Evolutionary conservation across 2,797 vertebrate genomes (phyloP), one percentile per base, ranked within the genome.

Genomic region (Sebastes taczanowskii): DNA sequence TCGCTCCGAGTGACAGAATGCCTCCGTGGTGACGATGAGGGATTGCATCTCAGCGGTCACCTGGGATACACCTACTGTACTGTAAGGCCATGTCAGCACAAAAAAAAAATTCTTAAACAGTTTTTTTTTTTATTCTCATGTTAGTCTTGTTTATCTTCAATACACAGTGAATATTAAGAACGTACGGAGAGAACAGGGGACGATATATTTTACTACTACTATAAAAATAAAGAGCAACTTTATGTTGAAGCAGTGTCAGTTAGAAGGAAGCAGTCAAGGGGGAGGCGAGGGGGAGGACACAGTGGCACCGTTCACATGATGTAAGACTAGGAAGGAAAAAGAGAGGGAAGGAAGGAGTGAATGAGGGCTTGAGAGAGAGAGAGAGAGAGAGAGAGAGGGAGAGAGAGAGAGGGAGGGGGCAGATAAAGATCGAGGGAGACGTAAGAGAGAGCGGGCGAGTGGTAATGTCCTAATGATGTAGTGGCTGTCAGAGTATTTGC

Each of bases 391-490:
- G 20, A 71, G 27, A 38, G 55, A 69, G 23, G 18, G 46, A 53
- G 32, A 62, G 65, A 65, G 69, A 68, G 72, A 59, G 70, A 83
- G 25, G 62, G 66, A 34, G 16, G 11, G 61, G 32, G 32, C 38
- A 61, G 58, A 49, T 61, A 71, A 61, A 61, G 38, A 71, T 49
- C 25, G 42, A 72, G 23, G 13, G 55, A 59, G 42, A 71, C 29
- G 46, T 20, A 49, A 67, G 62, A 67, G 73, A 66, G 77, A 64
- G 68, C 18, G 16, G 55, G 71, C 25, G 78, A 80, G 88, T 95
- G 94, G 95, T 95, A 93, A 96, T 92, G 89, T 89, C 81, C 89
- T 91, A 86, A 94, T 93, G 93, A 93, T 94, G 83, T 90, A 92
- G 89, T 88, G 83, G 76, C 88, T 94, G 92, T 92, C 92, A 93